Evolutionary conservation across 2,797 vertebrate species (phyloP).

Genomic region (Poecilia velifera): DNA sequence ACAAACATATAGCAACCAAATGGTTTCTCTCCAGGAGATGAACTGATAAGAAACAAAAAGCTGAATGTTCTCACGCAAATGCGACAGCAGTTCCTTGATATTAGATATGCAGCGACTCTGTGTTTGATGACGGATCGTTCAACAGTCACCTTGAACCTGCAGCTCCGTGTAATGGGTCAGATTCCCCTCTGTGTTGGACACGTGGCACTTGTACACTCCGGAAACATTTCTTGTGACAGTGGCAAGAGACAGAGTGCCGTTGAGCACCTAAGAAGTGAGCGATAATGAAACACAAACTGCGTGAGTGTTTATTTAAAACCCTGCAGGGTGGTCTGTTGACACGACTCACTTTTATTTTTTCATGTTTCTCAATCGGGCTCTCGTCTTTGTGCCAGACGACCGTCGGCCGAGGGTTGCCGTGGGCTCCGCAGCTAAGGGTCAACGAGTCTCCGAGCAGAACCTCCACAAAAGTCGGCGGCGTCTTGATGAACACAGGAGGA

Average conservation of each 20-base stretch:
- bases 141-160: constrained; percentile 90
- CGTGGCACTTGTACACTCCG: constrained; percentile 92
- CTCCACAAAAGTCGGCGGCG: constrained; percentile 88
- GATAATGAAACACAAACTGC: constrained; percentile 24
- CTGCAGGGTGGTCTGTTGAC: constrained; percentile 42
- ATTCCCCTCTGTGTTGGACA: constrained; percentile 91
- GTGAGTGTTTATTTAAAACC: constrained; percentile 39
- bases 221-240: constrained; percentile 83
- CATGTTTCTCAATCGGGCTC: constrained; percentile 77
- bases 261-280: constrained; percentile 83
- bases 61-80: not conserved
- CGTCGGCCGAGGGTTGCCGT: constrained; percentile 89
- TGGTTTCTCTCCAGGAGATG: not conserved
- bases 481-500: constrained; percentile 90
- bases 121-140: constrained; percentile 32
- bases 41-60: constrained; percentile 3
- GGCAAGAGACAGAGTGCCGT: constrained; percentile 87
- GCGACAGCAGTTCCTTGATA: not conserved
- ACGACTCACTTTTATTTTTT: constrained; percentile 85
- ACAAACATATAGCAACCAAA: constrained; percentile 7
- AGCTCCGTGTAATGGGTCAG: constrained; percentile 88
- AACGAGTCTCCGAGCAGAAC: constrained; percentile 84
- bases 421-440: constrained; percentile 88
- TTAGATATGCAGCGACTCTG: constrained; percentile 8
- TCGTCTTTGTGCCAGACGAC: constrained; percentile 90